phyloP scores from a whole-genome alignment of 2,113 vertebrate species.

The Eretmochelys imbricata region DNA sequence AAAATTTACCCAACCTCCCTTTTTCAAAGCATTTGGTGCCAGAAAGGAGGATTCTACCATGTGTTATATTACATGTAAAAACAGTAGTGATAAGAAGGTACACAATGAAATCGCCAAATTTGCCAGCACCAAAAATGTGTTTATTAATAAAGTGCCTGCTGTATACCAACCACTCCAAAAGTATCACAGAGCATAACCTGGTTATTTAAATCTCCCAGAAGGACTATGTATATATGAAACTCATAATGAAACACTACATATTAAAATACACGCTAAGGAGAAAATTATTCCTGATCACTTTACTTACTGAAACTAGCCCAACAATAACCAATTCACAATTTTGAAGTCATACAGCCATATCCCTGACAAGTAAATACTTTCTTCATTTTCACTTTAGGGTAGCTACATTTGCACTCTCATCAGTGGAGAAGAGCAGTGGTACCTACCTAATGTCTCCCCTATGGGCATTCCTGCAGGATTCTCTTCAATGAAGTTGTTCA shows the following conservation, averaged over 20 bases:
- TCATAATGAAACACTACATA: conserved; percentile 65
- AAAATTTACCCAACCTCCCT: conserved; percentile 40
- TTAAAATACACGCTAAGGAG: conserved; percentile 60
- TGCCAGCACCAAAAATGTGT: not conserved
- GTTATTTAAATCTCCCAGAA: conserved; percentile 63
- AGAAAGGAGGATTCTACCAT: conserved; percentile 28
- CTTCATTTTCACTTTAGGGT: conserved; percentile 46
- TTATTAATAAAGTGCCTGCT: conserved; percentile 52
- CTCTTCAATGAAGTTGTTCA: conserved; percentile 93
- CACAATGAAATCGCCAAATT: not conserved
- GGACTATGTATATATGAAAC: conserved; percentile 68
- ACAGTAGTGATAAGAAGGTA: not conserved
- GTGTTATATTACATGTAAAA: not conserved
- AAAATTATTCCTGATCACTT: conserved; percentile 53
- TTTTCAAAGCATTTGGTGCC: conserved; percentile 49
- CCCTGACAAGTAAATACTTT: conserved; percentile 52
- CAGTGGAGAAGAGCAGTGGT: conserved; percentile 55
- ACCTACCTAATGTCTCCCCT: conserved; percentile 92
- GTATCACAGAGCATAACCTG: conserved; percentile 58
- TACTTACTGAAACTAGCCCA: conserved; percentile 63
- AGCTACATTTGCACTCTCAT: conserved; percentile 35
- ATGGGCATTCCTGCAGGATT: conserved; percentile 84
- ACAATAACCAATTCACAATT: conserved; percentile 45
- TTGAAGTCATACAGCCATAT: not conserved
- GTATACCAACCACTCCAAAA: conserved; percentile 33